Percentiles rank a stretch among this genome's conserved stretches.
Evolutionary conservation across 35 echinoderm and acorn worm genomes (phyloP).

Genomic region (Nesometra sesokonis): DNA sequence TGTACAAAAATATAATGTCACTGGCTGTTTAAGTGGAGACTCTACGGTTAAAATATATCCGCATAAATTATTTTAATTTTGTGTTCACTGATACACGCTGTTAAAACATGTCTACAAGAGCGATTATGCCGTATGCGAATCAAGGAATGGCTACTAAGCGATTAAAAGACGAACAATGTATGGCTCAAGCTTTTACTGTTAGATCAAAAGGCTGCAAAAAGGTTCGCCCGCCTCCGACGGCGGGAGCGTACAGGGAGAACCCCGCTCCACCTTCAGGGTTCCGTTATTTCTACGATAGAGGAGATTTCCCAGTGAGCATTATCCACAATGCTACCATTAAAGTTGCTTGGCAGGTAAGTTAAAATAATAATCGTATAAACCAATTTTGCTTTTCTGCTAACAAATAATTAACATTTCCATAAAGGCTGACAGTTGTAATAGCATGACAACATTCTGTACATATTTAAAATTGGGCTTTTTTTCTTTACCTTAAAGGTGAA

Average conservation of each 20-base stretch:
- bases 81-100: neutral
- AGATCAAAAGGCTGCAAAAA: neutral
- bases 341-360: constrained; percentile 81
- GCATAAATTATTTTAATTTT: neutral
- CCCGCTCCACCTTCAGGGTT: constrained; percentile 38
- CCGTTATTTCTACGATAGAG: constrained; percentile 68
- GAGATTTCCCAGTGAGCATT: constrained; percentile 72
- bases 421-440: too few species aligned
- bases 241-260: constrained; percentile 50
- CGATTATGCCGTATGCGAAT: neutral
- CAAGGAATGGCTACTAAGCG: neutral
- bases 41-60: neutral
- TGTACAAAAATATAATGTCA: too few species aligned
- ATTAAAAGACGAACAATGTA: neutral
- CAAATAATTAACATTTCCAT: too few species aligned
- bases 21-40: too few species aligned
- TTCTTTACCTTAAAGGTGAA: too few species aligned
- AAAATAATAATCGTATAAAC: neutral
- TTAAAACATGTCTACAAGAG: neutral
- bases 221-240: constrained; percentile 21
- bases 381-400: too few species aligned
- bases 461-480: neutral
- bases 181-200: neutral
- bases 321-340: constrained; percentile 71
- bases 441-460: neutral